Percentiles rank a stretch among this genome's conserved stretches.
Evolutionary conservation across 2,113 vertebrate species (phyloP).

Genomic region (Paradisaea rubra): DNA sequence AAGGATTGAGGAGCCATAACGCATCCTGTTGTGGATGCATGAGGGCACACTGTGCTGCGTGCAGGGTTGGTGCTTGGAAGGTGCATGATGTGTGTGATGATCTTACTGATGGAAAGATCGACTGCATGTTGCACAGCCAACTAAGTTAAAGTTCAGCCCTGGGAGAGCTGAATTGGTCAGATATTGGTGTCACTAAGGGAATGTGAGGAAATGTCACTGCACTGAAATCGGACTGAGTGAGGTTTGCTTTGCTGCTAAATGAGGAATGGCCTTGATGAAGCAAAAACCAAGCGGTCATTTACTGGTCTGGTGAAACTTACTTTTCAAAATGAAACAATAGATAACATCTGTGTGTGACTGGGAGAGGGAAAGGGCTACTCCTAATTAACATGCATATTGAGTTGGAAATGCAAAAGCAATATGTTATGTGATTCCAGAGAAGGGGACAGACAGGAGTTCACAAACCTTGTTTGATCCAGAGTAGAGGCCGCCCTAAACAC

Average conservation of each 20-base stretch:
- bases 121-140: not conserved
- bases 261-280: not conserved
- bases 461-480: not conserved
- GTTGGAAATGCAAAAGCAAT: not conserved
- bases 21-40: not conserved
- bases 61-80: not conserved
- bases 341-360: not conserved
- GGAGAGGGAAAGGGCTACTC: not conserved
- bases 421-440: not conserved
- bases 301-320: not conserved
- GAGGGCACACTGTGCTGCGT: not conserved
- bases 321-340: not conserved
- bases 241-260: not conserved
- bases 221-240: not conserved
- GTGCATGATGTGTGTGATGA: fast-evolving
- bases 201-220: not conserved
- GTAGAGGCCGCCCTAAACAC: not conserved
- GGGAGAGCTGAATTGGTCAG: not conserved
- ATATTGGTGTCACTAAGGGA: not conserved
- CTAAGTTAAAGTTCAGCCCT: not conserved
- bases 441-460: not conserved
- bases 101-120: not conserved
- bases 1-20: not conserved
- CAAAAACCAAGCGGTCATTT: not conserved
- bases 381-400: not conserved